Conservation (phyloP, 2,797 vertebrate genomes). For the Tolypeutes matacus region DNA sequence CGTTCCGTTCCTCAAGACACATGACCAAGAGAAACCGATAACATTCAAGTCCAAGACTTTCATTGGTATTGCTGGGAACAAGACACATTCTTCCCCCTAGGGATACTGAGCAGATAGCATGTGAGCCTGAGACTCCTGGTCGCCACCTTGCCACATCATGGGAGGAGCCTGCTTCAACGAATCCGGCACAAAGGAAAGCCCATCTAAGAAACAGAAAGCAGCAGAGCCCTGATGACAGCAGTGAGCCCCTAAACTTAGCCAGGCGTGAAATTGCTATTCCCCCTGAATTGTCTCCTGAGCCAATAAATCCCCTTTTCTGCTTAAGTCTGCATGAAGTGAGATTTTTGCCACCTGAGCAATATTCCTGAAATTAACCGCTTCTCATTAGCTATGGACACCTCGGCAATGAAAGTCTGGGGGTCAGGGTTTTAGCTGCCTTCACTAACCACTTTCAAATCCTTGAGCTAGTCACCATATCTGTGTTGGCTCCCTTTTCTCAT, state of each 20-base stretch:
- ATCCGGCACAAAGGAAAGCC: not conserved
- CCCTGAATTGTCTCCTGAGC: not conserved
- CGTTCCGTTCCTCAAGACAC: not conserved
- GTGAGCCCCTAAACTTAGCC: not conserved
- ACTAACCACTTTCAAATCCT: not conserved
- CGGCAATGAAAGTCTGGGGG: not conserved
- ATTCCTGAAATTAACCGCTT: not conserved
- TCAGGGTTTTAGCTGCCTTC: not conserved
- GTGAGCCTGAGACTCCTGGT: not conserved
- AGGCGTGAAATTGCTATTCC: not conserved
- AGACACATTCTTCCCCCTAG: not conserved
- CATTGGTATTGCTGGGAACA: not conserved
- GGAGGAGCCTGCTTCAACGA: not conserved
- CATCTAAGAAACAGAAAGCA: not conserved
- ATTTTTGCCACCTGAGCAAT: not conserved
- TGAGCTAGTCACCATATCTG: not conserved
- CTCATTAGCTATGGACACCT: not conserved
- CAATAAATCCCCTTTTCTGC: not conserved
- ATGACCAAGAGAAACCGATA: not conserved
- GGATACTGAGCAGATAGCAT: not conserved
- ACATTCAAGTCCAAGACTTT: not conserved
- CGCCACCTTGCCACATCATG: not conserved
- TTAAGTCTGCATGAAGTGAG: not conserved
- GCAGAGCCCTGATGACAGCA: not conserved
- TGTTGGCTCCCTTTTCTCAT: slow-evolving; percentile 36